phyloP scores from a whole-genome alignment of 2,888 invertebrate species.

The Aporophyla nigra region DNA sequence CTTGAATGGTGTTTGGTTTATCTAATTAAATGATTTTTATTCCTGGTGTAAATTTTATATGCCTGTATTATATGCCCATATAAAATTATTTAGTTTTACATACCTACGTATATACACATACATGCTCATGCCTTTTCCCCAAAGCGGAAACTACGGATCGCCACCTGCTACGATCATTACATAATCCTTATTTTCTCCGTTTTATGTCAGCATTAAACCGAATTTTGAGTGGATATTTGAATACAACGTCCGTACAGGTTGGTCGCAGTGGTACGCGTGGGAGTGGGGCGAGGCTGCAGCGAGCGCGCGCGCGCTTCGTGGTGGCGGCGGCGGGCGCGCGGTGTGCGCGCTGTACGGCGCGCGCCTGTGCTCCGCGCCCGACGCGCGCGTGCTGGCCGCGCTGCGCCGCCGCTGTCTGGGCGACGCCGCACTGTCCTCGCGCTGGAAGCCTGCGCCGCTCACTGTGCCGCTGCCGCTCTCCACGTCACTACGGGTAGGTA shows the following conservation, averaged over 20 bases:
- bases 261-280: slow-evolving; percentile 87
- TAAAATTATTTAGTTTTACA: too few species aligned
- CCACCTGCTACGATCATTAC: too few species aligned
- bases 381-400: slow-evolving; percentile 79
- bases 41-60: too few species aligned
- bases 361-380: slow-evolving; percentile 75
- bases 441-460: slow-evolving; percentile 66
- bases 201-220: neutral
- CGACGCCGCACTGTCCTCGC: slow-evolving; percentile 78
- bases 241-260: slow-evolving; percentile 73
- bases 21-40: neutral
- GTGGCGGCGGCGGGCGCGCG: slow-evolving; percentile 66
- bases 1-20: neutral
- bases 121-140: too few species aligned
- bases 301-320: slow-evolving; percentile 69
- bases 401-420: slow-evolving; percentile 75
- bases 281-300: slow-evolving; percentile 86
- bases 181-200: too few species aligned
- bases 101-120: too few species aligned
- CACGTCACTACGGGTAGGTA: slow-evolving; percentile 28
- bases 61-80: too few species aligned
- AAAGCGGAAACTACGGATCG: too few species aligned
- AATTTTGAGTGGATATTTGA: neutral
- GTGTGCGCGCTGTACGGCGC: slow-evolving; percentile 80
- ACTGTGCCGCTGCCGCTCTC: slow-evolving; percentile 70